phyloP scores from a whole-genome alignment of 2,113 vertebrate species.

The Urocitellus parryii region DNA sequence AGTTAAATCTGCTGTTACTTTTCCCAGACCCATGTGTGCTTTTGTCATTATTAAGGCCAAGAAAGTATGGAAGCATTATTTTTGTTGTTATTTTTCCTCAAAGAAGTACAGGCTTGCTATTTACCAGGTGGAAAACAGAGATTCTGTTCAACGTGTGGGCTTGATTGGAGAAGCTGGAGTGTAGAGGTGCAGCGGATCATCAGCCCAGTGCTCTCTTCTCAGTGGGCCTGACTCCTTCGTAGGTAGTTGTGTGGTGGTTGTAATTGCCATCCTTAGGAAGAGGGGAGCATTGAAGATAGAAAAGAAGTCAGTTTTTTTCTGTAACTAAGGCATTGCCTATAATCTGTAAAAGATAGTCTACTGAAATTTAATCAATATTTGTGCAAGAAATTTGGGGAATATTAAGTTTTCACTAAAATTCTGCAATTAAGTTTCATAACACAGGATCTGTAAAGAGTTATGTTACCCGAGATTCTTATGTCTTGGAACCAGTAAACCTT shows the following conservation, averaged over 20 bases:
- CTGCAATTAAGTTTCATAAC: neutral
- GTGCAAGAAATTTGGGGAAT: neutral
- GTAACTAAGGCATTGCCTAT: neutral
- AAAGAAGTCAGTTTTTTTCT: neutral
- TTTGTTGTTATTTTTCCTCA: neutral
- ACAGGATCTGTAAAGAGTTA: neutral
- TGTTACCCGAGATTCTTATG: neutral
- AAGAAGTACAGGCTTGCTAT: neutral
- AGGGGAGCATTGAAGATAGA: neutral
- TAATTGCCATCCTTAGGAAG: neutral
- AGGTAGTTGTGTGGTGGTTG: neutral
- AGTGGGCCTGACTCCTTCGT: rapidly evolving
- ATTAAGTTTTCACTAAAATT: neutral
- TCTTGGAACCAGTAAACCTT: neutral
- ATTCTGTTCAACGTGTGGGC: neutral
- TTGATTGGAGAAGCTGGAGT: neutral
- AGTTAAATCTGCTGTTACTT: neutral
- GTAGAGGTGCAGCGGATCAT: neutral
- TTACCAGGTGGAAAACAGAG: neutral
- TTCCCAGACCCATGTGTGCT: neutral
- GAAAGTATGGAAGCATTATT: neutral
- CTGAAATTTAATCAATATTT: neutral
- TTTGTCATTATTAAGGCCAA: neutral
- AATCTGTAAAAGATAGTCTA: neutral
- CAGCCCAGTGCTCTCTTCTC: neutral